Evolutionary conservation across 2,113 vertebrate species (phyloP).

Genomic region (Corythoichthys haematopterus): DNA sequence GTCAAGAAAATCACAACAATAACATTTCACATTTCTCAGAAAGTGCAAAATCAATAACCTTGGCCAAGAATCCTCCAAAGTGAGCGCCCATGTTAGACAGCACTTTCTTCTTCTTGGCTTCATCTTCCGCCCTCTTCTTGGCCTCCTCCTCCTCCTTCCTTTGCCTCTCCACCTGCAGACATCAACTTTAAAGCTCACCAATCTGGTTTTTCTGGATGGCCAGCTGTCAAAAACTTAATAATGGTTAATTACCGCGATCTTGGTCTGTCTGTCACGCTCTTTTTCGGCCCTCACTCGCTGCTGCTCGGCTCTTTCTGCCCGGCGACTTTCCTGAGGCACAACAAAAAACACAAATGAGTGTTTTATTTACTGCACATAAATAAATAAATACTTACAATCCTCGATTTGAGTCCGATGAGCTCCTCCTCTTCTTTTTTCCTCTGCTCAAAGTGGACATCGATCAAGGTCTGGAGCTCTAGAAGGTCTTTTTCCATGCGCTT

Average conservation of each 20-base stretch:
- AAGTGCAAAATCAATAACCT: constrained; percentile 65
- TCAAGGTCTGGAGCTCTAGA: constrained; percentile 91
- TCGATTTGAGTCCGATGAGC: constrained; percentile 87
- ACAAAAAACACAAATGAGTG: background rate
- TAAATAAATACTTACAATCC: constrained; percentile 76
- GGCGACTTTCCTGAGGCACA: constrained; percentile 82
- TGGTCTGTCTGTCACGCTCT: constrained; percentile 86
- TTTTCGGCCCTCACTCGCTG: constrained; percentile 91
- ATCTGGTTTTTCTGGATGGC: background rate
- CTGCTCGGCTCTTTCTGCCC: constrained; percentile 87
- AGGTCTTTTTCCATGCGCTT: constrained; percentile 98
- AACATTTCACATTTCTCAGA: background rate
- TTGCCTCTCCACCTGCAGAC: constrained; percentile 85
- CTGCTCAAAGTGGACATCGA: constrained; percentile 94
- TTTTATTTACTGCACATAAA: background rate
- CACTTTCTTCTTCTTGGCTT: constrained; percentile 96
- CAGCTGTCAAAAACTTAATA: background rate
- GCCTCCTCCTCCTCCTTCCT: constrained; percentile 92
- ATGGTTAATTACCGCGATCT: constrained; percentile 78
- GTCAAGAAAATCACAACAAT: background rate
- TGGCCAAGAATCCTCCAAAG: constrained; percentile 93
- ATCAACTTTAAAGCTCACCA: background rate
- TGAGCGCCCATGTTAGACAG: constrained; percentile 94
- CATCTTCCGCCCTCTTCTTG: constrained; percentile 89
- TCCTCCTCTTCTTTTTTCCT: constrained; percentile 95